These are phyloP conservation scores for Chrysogorgia sp. DNA, from an alignment of 92 coral and sea anemone species.

Conservation along the genomic window DNA sequence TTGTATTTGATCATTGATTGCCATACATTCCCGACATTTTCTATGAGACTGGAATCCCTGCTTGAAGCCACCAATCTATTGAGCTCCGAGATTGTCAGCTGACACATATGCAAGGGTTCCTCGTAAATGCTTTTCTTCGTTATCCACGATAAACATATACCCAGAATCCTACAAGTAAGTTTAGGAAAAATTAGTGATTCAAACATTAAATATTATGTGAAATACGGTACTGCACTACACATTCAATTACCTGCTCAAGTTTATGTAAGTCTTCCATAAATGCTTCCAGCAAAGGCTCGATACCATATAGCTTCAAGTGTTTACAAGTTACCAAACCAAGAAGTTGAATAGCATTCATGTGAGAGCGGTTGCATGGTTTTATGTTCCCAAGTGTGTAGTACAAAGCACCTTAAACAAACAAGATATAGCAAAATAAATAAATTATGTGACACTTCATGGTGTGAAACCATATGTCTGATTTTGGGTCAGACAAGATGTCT, in stretches of 20 bases:
- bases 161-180: constrained; percentile 38
- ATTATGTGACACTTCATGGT: background rate
- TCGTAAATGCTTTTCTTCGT: constrained; percentile 19
- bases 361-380: constrained; percentile 50
- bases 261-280: constrained; percentile 59
- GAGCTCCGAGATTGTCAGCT: no score
- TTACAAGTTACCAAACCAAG: constrained; percentile 54
- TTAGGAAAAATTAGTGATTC: background rate
- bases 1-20: no score
- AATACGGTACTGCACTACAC: constrained; percentile 28
- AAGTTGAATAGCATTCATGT: constrained; percentile 55
- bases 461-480: background rate
- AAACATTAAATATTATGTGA: background rate
- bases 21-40: no score
- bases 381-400: constrained; percentile 60
- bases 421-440: constrained; percentile 4
- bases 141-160: constrained; percentile 21
- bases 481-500: constrained; percentile 5
- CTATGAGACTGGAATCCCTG: no score
- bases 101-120: constrained; percentile 54
- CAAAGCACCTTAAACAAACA: constrained; percentile 48
- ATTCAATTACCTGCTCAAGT: constrained; percentile 71
- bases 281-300: constrained; percentile 50
- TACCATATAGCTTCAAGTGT: constrained; percentile 66
- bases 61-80: no score